These are phyloP conservation scores for Mechanitis mazaeus DNA, from an alignment of 2,888 invertebrate species.

Conservation along the genomic window DNA sequence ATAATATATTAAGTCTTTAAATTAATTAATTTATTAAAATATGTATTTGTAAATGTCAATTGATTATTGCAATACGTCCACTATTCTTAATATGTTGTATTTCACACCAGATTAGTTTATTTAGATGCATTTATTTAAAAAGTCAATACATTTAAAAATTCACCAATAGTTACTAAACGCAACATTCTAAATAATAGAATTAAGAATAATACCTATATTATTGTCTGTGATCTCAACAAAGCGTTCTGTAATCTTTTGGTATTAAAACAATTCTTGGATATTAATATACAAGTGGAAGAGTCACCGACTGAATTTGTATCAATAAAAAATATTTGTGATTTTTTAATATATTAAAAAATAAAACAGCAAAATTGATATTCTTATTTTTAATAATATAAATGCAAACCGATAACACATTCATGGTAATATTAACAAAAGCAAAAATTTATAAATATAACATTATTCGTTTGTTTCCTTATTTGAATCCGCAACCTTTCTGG, in stretches of 20 bases:
- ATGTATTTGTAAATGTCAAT: background rate
- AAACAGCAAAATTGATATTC: conserved; percentile 15
- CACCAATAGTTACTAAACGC: background rate
- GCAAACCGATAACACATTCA: conserved; percentile 20
- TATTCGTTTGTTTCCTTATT: conserved; percentile 43
- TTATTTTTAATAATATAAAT: conserved; percentile 28
- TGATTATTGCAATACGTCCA: background rate
- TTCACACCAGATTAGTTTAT: background rate
- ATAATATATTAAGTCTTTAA: conserved; percentile 22
- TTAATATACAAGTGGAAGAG: conserved; percentile 6
- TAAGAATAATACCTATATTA: conserved; percentile 6
- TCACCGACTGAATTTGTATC: conserved; percentile 9
- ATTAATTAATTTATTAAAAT: background rate
- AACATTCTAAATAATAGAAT: background rate
- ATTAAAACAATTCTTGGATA: too few relatives aligned
- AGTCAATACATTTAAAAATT: background rate
- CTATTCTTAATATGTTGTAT: background rate
- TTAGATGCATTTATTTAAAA: background rate
- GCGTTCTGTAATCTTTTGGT: too few relatives aligned
- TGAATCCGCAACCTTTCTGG: conserved; percentile 50
- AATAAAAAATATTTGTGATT: conserved; percentile 2
- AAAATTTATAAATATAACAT: conserved; percentile 36
- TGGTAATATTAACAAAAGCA: conserved; percentile 23
- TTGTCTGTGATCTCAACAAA: conserved; percentile 20
- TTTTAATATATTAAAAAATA: conserved; percentile 9